Evolutionary conservation across 2,888 invertebrate species (phyloP).

Genomic region (Lithophane leautieri): DNA sequence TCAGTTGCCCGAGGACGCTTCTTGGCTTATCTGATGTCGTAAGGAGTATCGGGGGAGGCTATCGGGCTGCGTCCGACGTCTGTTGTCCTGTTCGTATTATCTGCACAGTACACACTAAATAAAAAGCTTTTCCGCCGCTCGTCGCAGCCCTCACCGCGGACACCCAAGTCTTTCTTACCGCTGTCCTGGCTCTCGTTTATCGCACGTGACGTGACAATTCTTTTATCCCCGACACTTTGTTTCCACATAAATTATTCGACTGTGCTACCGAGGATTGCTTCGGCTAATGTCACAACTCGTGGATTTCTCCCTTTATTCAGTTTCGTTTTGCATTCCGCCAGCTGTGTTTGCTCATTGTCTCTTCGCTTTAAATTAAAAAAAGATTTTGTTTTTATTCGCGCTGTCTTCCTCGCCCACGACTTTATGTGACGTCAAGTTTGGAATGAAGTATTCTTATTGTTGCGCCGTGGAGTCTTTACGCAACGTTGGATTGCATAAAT

Average conservation of each 20-base stretch:
- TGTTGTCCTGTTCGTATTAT: conserved; percentile 78
- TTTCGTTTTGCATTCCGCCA: conserved; percentile 89
- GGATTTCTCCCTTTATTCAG: conserved; percentile 80
- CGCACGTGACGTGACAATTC: conserved; percentile 85
- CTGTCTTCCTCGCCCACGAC: conserved; percentile 86
- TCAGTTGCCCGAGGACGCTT: conserved; percentile 74
- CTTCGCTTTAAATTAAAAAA: conserved; percentile 87
- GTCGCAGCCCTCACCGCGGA: conserved; percentile 70
- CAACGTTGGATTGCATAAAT: conserved; percentile 87
- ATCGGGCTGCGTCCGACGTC: conserved; percentile 79
- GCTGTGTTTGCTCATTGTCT: conserved; percentile 90
- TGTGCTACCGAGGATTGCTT: conserved; percentile 80
- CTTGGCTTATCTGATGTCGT: conserved; percentile 84
- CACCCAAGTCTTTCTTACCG: conserved; percentile 73
- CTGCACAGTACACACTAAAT: conserved; percentile 78
- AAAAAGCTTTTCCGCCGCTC: conserved; percentile 76
- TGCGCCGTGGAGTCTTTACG: conserved; percentile 80
- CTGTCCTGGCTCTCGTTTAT: conserved; percentile 77
- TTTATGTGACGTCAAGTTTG: conserved; percentile 89
- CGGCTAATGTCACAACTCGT: conserved; percentile 79
- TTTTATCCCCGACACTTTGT: conserved; percentile 84
- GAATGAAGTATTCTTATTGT: conserved; percentile 89
- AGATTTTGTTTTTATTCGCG: conserved; percentile 83
- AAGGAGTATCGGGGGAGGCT: conserved; percentile 77
- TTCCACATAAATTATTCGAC: conserved; percentile 85